Conservation (phyloP, 2,113 vertebrate species). For the Lophura nycthemera region DNA sequence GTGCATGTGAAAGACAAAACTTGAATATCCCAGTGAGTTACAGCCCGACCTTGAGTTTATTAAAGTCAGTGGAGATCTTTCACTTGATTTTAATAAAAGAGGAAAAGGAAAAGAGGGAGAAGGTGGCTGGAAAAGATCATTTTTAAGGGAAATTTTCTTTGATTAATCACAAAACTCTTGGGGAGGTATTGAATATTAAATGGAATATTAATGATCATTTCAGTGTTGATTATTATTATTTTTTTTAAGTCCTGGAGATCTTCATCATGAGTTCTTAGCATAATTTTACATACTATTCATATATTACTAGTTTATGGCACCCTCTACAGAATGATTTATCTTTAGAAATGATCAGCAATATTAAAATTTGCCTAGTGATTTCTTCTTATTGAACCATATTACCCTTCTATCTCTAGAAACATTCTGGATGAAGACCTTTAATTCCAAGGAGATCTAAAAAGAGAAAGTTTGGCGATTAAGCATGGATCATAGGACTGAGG, state of each 20-base stretch:
- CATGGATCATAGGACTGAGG: conserved; percentile 82
- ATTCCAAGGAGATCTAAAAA: conserved; percentile 1
- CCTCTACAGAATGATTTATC: neutral
- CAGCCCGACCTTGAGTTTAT: neutral
- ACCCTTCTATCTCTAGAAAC: conserved; percentile 52
- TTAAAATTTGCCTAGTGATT: neutral
- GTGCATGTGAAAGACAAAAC: neutral
- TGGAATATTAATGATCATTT: neutral
- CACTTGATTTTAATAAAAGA: neutral
- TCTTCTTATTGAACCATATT: conserved; percentile 11
- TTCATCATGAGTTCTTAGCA: neutral
- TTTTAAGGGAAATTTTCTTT: neutral
- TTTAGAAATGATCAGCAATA: neutral
- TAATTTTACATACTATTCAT: neutral
- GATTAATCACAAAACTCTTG: neutral
- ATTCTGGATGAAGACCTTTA: conserved; percentile 7
- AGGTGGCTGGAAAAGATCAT: neutral
- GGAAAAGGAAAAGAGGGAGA: neutral
- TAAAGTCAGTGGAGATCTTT: neutral
- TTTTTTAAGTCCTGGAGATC: neutral
- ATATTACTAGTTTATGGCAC: neutral
- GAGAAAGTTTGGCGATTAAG: neutral
- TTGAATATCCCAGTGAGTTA: neutral
- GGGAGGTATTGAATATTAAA: neutral
- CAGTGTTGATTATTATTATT: neutral